Percentiles rank a stretch among this genome's conserved stretches.
These are phyloP conservation scores for Geotrupes spiniger DNA, from an alignment of 2,888 invertebrate species.

Conservation along the genomic window DNA sequence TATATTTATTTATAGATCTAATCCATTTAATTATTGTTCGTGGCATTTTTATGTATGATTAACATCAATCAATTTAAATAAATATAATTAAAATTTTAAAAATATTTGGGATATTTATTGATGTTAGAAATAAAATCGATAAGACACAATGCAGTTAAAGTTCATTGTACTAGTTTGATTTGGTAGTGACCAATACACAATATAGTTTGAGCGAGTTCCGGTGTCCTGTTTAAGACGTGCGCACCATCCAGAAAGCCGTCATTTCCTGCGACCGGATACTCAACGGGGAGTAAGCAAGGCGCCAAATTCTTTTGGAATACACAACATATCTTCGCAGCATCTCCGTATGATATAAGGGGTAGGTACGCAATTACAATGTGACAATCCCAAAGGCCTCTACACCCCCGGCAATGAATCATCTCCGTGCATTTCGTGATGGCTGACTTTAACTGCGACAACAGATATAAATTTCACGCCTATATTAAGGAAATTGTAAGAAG, in stretches of 20 bases:
- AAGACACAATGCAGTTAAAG: constrained; percentile 9
- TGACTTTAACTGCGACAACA: background rate
- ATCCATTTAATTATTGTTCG: too few species aligned
- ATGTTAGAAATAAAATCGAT: too few species aligned
- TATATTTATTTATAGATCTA: too few species aligned
- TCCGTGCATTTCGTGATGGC: background rate
- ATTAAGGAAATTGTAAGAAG: background rate
- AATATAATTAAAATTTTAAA: too few species aligned
- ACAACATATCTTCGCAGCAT: constrained; percentile 16
- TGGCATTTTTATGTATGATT: too few species aligned
- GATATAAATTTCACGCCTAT: background rate
- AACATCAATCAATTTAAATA: too few species aligned
- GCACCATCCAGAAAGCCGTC: constrained; percentile 35
- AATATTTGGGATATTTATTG: too few species aligned
- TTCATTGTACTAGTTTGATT: constrained; percentile 17
- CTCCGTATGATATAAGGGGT: constrained; percentile 22
- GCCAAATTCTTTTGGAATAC: constrained; percentile 28
- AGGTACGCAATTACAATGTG: constrained; percentile 19
- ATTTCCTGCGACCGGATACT: constrained; percentile 32
- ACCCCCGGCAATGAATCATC: constrained; percentile 29
- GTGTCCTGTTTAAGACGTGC: constrained; percentile 31
- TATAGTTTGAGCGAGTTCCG: constrained; percentile 24
- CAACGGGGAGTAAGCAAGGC: constrained; percentile 24
- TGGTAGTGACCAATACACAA: constrained; percentile 20
- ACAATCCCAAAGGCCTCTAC: constrained; percentile 28